A percentile compares a stretch with the other conserved stretches of the same genome.
Evolutionary conservation across 2,797 vertebrate species (phyloP).

Genomic region (Leptoclinus maculatus): DNA sequence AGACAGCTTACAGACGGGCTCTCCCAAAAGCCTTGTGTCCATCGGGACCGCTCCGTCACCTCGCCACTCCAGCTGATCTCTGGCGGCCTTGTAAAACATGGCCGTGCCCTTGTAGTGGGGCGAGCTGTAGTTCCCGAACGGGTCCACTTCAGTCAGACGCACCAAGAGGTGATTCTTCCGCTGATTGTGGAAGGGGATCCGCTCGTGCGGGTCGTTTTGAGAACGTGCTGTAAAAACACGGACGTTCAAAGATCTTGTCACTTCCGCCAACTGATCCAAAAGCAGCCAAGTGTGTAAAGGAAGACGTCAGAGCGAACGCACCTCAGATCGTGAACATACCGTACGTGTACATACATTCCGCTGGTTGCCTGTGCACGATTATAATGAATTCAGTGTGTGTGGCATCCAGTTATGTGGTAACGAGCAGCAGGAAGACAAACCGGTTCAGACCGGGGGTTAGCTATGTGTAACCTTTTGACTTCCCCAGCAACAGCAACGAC

Average conservation of each 20-base stretch:
- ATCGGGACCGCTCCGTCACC: slow-evolving; percentile 56
- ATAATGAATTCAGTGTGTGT: slow-evolving; percentile 8
- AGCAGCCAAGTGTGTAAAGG: fast-evolving
- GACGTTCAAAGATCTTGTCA: neutral
- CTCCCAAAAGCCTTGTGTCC: slow-evolving; percentile 68
- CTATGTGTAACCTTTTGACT: neutral
- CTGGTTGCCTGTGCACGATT: slow-evolving; percentile 15
- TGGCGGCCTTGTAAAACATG: slow-evolving; percentile 84
- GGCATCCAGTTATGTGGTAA: neutral
- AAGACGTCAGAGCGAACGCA: neutral
- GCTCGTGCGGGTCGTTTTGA: slow-evolving; percentile 16
- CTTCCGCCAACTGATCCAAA: no score
- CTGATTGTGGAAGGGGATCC: slow-evolving; percentile 89
- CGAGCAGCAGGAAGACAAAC: slow-evolving; percentile 16
- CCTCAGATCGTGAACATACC: neutral
- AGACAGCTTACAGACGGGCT: slow-evolving; percentile 86
- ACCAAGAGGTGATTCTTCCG: slow-evolving; percentile 82
- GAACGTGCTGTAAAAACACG: slow-evolving; percentile 10
- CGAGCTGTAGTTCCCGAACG: slow-evolving; percentile 90
- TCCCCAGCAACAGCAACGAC: neutral
- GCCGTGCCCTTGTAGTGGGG: slow-evolving; percentile 90
- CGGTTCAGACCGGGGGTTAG: neutral
- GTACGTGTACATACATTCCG: neutral
- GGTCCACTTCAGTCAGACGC: slow-evolving; percentile 86
- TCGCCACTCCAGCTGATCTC: slow-evolving; percentile 76